Evolutionary conservation across 1,140 invertebrate genomes (phyloP).

Genomic region (Andricus grossulariae): DNA sequence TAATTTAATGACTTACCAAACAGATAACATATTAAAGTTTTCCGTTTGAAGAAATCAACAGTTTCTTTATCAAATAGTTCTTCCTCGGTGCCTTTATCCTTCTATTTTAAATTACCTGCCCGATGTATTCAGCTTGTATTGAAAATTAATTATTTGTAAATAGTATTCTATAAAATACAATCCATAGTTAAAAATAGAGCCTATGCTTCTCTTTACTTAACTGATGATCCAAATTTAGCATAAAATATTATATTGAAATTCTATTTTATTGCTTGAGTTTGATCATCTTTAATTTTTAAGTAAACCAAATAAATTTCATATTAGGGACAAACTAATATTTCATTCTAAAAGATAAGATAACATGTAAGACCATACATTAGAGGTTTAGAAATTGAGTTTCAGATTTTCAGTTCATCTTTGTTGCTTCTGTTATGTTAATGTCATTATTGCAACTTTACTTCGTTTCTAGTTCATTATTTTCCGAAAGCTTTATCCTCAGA

Average conservation of each 20-base stretch:
- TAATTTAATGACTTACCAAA: too few species aligned
- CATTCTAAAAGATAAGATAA: too few species aligned
- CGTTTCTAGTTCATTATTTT: too few species aligned
- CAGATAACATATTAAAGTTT: too few species aligned
- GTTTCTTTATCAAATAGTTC: neutral
- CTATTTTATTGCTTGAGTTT: neutral
- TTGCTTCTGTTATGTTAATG: too few species aligned
- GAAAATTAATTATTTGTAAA: conserved; percentile 14
- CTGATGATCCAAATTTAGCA: neutral
- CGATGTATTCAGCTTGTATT: conserved; percentile 9
- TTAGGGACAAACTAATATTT: too few species aligned
- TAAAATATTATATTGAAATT: neutral
- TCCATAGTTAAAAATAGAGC: conserved; percentile 1
- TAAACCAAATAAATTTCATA: neutral
- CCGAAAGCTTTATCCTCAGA: too few species aligned
- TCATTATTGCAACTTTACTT: too few species aligned
- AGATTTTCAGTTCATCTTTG: too few species aligned
- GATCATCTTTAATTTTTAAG: neutral
- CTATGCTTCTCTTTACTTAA: neutral
- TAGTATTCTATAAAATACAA: conserved; percentile 26
- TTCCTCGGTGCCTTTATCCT: neutral
- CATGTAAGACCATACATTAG: too few species aligned
- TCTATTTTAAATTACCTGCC: neutral
- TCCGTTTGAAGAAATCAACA: neutral
- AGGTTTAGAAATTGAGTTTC: too few species aligned